Evolutionary conservation across 2,113 vertebrate genomes (phyloP), one percentile per base, ranked within the genome.

Genomic region (Proteles cristata): DNA sequence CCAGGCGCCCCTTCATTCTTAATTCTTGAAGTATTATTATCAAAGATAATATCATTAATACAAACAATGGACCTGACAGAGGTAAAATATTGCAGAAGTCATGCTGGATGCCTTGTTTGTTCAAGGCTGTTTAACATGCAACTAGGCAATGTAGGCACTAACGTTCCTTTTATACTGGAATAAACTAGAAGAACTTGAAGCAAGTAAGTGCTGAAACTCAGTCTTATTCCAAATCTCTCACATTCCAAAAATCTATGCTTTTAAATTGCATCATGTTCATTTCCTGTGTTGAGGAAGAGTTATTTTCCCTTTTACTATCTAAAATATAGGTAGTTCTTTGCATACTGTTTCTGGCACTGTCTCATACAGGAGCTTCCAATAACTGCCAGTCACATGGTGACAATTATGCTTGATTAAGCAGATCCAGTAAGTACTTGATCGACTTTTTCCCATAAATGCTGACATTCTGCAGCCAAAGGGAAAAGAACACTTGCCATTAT

Each of bases 321-420:
- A 31, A 97, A 98, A 8, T 97, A 88, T 96, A 92, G 97, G 97
- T 97, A 95, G 82, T 73, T 94, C 96, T 98, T 96, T 97, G 97
- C 98, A 96, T 97, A 98, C 97, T 98, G 97, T 95, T 98, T 98
- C 96, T 98, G 98, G 98, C 98, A 96, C 94, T 97, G 97, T 97
- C 97, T 97, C 96, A 97, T 45, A 93, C 33, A 92, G 98, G 97
- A 97, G 96, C 97, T 98, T 98, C 97, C 96, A 96, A 97, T 97
- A 97, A 97, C 91, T 98, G 98, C 97, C 97, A 93, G 96, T 98
- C 96, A 98, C 74, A 48, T 98, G 97, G 96, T 97, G 90, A 98
- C 93, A 88, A 97, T 98, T 99, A 97, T 98, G 98, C 98, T 98
- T 99, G 98, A 99, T 99, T 98, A 99, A 99, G 98, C 98, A 98